These are phyloP conservation scores for Allolobophora icterica DNA, from an alignment of 2,888 invertebrate genomes.

Conservation along the genomic window DNA sequence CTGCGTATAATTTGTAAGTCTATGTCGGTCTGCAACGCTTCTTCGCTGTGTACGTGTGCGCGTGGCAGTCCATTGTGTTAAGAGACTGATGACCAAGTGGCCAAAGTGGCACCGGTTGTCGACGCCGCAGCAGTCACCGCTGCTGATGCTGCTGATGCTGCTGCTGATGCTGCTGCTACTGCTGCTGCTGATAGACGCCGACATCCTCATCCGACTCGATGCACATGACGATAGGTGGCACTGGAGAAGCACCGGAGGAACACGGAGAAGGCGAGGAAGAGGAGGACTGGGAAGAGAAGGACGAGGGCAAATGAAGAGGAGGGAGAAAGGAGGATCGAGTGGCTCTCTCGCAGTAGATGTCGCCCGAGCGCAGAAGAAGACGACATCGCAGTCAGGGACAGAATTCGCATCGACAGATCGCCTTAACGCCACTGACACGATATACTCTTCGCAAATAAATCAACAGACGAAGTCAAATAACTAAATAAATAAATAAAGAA, in stretches of 20 bases:
- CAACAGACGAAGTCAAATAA: background rate
- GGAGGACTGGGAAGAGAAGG: conserved; percentile 24
- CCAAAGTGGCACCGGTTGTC: background rate
- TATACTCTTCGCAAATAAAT: background rate
- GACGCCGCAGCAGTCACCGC: too few species aligned
- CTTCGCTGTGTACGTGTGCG: background rate
- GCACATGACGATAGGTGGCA: background rate
- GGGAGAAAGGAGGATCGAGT: background rate
- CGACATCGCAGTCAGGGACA: background rate
- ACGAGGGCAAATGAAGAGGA: background rate
- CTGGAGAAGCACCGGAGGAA: background rate
- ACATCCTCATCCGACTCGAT: background rate
- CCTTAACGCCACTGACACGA: background rate
- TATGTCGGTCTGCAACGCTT: background rate
- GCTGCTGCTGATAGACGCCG: background rate
- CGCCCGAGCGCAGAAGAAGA: background rate
- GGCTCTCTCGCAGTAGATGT: background rate
- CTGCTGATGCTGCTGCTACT: background rate
- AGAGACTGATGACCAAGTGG: background rate
- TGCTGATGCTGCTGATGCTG: too few species aligned
- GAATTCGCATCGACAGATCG: background rate
- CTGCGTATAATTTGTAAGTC: background rate
- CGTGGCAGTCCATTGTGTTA: background rate
- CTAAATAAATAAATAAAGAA: background rate
- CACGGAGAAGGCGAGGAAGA: background rate